phyloP scores from a whole-genome alignment of 1,140 invertebrate genomes.

The Heliconius hermathena region DNA sequence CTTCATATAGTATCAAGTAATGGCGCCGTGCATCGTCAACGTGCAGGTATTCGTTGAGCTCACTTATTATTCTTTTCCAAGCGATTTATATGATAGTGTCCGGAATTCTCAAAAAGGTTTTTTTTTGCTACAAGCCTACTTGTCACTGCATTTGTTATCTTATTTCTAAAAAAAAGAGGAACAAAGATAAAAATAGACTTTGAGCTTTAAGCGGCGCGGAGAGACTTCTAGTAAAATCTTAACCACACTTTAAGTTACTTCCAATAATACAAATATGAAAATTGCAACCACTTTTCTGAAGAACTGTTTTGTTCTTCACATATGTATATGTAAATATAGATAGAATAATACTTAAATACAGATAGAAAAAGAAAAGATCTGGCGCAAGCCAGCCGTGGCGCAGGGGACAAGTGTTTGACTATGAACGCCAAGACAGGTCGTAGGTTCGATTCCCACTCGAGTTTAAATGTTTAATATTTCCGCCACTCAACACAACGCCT shows the following conservation, averaged over 20 bases:
- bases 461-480: too few species aligned
- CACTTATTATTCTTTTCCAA: conserved; percentile 42
- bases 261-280: not conserved
- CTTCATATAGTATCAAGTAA: conserved; percentile 14
- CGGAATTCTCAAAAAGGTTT: conserved; percentile 28
- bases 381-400: too few species aligned
- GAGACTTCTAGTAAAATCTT: not conserved
- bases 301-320: not conserved
- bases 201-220: not conserved
- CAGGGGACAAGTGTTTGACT: too few species aligned
- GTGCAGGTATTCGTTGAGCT: conserved; percentile 42
- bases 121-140: not conserved
- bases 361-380: too few species aligned
- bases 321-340: not conserved
- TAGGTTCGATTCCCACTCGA: too few species aligned
- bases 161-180: not conserved
- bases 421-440: too few species aligned
- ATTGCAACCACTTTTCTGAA: not conserved
- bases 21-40: conserved; percentile 31
- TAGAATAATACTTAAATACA: not conserved
- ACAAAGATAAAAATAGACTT: not conserved
- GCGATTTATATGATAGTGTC: conserved; percentile 42
- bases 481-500: too few species aligned
- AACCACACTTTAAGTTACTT: not conserved
- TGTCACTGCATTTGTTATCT: not conserved